These are phyloP conservation scores for Petaurus breviceps DNA, from an alignment of 2,113 vertebrate genomes.

Conservation along the genomic window DNA sequence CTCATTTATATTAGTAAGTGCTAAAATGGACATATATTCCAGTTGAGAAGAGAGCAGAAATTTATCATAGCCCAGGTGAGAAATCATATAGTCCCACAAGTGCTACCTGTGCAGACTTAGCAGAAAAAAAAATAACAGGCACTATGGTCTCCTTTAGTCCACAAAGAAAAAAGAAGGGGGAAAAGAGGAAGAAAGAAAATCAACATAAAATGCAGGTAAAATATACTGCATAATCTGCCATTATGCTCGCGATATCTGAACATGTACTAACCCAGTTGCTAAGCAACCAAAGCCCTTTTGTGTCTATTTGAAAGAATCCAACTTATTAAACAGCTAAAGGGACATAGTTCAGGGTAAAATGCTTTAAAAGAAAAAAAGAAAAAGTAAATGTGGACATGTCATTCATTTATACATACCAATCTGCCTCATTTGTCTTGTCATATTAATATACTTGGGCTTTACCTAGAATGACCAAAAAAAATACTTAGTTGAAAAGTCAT, in stretches of 20 bases:
- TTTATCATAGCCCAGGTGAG: too few relatives aligned
- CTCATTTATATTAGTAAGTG: background rate
- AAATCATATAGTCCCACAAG: background rate
- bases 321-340: slow-evolving; percentile 13
- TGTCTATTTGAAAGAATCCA: background rate
- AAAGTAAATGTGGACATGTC: background rate
- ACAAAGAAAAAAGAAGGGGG: background rate
- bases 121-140: background rate
- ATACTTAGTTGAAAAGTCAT: background rate
- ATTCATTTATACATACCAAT: background rate
- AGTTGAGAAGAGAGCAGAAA: background rate
- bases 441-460: background rate
- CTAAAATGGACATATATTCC: background rate
- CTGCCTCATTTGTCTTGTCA: background rate
- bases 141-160: background rate
- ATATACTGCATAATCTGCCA: background rate
- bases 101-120: background rate
- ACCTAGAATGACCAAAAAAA: background rate
- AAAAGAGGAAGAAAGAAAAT: background rate
- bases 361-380: background rate
- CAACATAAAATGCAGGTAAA: background rate
- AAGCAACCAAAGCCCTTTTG: background rate
- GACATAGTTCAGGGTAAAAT: background rate
- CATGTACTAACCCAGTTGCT: slow-evolving; percentile 16
- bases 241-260: background rate